Evolutionary conservation across 2,797 vertebrate species (phyloP).

Genomic region (Glossophaga mutica): DNA sequence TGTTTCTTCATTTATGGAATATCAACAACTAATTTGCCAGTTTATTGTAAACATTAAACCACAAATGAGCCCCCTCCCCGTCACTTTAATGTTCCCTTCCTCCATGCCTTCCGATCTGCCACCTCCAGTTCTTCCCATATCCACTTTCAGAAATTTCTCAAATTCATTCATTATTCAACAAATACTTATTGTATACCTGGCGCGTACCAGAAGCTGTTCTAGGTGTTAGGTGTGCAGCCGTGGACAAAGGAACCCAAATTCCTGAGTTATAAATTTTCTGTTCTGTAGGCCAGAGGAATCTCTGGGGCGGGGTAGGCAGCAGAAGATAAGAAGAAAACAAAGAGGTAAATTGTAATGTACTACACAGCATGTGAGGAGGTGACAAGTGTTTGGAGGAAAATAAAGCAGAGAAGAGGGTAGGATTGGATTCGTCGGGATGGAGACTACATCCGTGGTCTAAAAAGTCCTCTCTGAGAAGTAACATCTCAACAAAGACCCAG

Average conservation of each 20-base stretch:
- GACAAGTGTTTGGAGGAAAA: background rate
- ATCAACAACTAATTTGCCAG: background rate
- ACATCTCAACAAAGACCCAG: background rate
- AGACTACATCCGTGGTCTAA: background rate
- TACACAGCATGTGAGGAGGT: background rate
- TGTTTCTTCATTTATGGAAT: background rate
- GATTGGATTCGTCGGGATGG: rapidly evolving
- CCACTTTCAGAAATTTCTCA: background rate
- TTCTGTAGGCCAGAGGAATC: background rate
- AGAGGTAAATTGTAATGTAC: background rate
- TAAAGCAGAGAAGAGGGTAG: background rate
- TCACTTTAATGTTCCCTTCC: background rate
- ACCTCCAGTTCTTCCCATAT: background rate
- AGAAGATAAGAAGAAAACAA: background rate
- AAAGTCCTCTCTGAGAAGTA: background rate
- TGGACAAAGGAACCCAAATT: background rate
- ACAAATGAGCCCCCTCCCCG: too few species aligned
- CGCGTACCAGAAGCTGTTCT: rapidly evolving
- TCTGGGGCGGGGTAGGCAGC: background rate
- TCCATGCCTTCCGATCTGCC: background rate
- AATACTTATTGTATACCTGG: background rate
- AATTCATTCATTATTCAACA: background rate
- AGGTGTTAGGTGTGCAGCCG: too few species aligned
- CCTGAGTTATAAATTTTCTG: background rate
- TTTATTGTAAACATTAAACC: background rate